Conservation (phyloP, 2,888 invertebrate genomes). For the Tolmerus cingulatus region DNA sequence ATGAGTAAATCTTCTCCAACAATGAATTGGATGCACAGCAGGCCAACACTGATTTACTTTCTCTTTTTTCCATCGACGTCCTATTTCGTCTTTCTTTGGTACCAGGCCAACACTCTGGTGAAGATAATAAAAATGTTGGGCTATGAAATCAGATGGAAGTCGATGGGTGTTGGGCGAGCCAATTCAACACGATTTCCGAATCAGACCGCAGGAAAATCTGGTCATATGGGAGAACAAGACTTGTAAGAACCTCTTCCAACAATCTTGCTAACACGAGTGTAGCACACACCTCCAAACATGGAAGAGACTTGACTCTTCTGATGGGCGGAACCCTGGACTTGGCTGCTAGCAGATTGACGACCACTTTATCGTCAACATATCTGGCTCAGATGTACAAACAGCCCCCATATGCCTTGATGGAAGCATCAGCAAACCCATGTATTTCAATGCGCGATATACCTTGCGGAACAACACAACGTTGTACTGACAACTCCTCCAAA, state of each 20-base stretch:
- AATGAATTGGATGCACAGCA: too few relatives aligned
- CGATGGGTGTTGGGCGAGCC: neutral
- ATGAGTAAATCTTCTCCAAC: too few relatives aligned
- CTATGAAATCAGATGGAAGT: neutral
- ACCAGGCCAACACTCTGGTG: too few relatives aligned
- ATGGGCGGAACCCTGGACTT: slow-evolving; percentile 15
- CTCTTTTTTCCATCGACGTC: too few relatives aligned
- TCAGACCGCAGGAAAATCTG: neutral
- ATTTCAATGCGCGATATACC: slow-evolving; percentile 1
- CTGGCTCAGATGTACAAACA: neutral
- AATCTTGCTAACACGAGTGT: neutral
- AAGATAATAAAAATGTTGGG: neutral
- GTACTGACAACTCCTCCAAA: neutral
- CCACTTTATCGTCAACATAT: neutral
- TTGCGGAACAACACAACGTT: neutral
- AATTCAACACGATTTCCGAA: neutral
- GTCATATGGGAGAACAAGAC: neutral
- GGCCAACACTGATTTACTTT: too few relatives aligned
- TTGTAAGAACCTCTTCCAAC: neutral
- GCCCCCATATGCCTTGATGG: slow-evolving; percentile 35
- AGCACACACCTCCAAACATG: neutral
- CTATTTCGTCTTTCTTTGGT: too few relatives aligned
- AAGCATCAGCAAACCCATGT: slow-evolving; percentile 45
- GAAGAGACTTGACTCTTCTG: neutral
- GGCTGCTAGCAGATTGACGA: neutral